These are phyloP conservation scores for Trochalopteron elliotii DNA, from an alignment of 2,113 vertebrate species.

Conservation along the genomic window DNA sequence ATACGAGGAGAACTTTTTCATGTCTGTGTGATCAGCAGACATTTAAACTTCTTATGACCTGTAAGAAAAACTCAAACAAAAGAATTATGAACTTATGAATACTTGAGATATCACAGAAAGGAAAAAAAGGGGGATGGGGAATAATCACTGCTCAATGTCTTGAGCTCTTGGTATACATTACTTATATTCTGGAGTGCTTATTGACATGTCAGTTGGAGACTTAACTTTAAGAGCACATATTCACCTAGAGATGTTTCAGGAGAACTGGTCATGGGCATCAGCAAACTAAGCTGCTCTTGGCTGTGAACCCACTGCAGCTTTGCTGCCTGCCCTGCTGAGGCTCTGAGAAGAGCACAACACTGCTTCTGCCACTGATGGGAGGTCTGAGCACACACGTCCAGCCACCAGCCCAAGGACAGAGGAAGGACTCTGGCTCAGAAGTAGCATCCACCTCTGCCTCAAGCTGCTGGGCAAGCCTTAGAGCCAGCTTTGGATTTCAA, in stretches of 20 bases:
- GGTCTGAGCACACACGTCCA: rapidly evolving
- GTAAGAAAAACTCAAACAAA: not conserved
- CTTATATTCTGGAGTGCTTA: not conserved
- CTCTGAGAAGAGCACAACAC: not conserved
- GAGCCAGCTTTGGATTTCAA: not conserved
- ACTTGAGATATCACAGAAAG: not conserved
- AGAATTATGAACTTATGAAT: not conserved
- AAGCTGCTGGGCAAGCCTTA: not conserved
- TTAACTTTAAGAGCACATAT: not conserved
- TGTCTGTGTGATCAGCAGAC: not conserved
- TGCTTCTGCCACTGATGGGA: not conserved
- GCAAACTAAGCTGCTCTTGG: not conserved
- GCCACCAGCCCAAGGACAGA: not conserved
- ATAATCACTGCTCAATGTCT: not conserved
- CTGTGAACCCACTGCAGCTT: not conserved
- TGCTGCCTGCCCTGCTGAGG: not conserved
- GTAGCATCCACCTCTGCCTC: not conserved
- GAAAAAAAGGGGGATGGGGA: rapidly evolving
- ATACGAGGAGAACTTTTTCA: not conserved
- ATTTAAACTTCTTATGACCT: not conserved
- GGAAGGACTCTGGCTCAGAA: not conserved
- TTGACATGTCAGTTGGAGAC: not conserved
- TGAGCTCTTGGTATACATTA: not conserved
- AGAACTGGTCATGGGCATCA: not conserved
- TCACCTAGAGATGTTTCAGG: not conserved